Conservation (phyloP, 2,797 vertebrate genomes). For the Podargus strigoides region DNA sequence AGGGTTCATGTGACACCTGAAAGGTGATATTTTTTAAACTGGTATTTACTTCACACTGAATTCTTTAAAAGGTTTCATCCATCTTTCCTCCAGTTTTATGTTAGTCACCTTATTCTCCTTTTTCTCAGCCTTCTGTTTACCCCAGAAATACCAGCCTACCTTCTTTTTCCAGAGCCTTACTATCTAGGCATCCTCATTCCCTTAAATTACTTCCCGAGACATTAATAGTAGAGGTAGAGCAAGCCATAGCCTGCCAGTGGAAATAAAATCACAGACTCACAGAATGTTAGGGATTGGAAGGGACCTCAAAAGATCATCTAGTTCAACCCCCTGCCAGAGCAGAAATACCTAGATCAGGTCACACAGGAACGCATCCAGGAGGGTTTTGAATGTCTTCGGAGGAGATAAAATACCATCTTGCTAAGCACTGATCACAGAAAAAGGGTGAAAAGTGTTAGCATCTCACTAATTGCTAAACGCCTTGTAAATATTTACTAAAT, state of each 20-base stretch:
- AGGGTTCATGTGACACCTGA: not conserved
- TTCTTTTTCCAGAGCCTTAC: not conserved
- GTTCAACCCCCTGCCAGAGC: no score
- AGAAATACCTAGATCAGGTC: no score
- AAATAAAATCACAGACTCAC: no score
- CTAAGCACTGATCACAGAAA: not conserved
- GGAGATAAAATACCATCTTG: not conserved
- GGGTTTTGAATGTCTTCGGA: no score
- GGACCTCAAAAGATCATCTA: no score
- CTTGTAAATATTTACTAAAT: not conserved
- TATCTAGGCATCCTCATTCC: not conserved
- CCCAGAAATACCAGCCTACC: not conserved
- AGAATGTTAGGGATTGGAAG: no score
- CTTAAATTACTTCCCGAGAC: not conserved
- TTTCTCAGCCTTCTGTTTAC: not conserved
- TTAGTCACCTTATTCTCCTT: not conserved
- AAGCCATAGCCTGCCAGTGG: not conserved
- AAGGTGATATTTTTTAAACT: not conserved
- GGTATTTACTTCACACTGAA: not conserved
- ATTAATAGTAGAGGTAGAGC: not conserved
- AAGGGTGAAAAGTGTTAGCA: not conserved
- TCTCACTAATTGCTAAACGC: not conserved
- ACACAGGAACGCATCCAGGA: no score
- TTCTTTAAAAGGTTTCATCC: not conserved
- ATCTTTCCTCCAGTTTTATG: not conserved